Base-by-base conservation (phyloP, 2,113 vertebrate species). In the Helogale parvula region DNA sequence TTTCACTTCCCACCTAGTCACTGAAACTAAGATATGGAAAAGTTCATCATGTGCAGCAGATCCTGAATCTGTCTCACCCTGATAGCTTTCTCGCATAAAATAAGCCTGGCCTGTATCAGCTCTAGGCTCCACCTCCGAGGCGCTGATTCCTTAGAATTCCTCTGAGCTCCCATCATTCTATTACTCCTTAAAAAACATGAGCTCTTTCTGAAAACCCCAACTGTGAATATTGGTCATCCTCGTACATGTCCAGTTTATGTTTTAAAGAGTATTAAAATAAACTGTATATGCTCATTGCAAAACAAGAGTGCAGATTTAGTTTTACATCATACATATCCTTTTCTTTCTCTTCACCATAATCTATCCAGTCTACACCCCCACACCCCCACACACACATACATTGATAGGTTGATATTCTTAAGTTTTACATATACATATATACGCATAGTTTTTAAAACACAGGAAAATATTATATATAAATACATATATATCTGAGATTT, bases 71-170 rank as follows among this genome's bases (percentile, higher is more conserved):
- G 45, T 71, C 33, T 72, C 23, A 41, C 1, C 1, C 0, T 60
- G 1, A 4, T 45, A 29, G 25, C 2, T 11, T 45, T 21, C n/a
- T 65, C 14, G n/a, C 21, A 16, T 16, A 52, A 7, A 45, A 12
- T 21, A 9, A 54, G 4, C 2, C 0, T 69, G 13, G 12, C 54
- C 16, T 29, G 6, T 14, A 14, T 13, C 5, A n/a, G 12, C 17
- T 68, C 54, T 10, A 74, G 14, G 16, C 29, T 9, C 23, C 5
- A 57, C 0, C 23, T 50, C 25, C 7, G 8, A 91, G 25, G 5
- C 23, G 35, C 14, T 33, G 3, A 25, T 86, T 86, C 50, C 16
- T 47, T 83, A 27, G 76, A 76, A 38, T 69, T 3, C 25, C 50
- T 81, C 4, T 35, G n/a, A 88, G 23, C 3, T 25, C 0, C 0